These are phyloP conservation scores for Acanthopagrus latus DNA, from an alignment of 2,797 vertebrate species.

Conservation along the genomic window DNA sequence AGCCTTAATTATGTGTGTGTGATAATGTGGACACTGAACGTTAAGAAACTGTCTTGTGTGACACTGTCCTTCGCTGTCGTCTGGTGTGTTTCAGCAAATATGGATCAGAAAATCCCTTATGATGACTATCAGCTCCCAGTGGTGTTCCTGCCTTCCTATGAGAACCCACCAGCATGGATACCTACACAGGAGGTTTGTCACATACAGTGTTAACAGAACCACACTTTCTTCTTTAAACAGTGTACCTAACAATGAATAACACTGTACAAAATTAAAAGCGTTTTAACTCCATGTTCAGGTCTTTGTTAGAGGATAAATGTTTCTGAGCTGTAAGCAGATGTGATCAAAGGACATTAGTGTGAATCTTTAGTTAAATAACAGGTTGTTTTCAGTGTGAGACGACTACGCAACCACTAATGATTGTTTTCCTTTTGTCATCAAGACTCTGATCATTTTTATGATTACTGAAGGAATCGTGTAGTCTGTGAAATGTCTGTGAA, in stretches of 20 bases:
- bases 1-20: not conserved
- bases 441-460: too few relatives aligned
- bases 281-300: not conserved
- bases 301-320: not conserved
- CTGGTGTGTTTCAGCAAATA: conserved; percentile 53
- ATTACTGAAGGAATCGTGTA: too few relatives aligned
- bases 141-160: conserved; percentile 94
- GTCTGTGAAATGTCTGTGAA: too few relatives aligned
- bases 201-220: not conserved
- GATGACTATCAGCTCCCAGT: conserved; percentile 94
- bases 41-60: not conserved
- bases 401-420: too few relatives aligned
- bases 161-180: conserved; percentile 96
- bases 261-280: not conserved
- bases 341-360: not conserved
- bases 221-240: not conserved
- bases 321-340: not conserved
- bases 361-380: not conserved
- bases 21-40: not conserved
- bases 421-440: too few relatives aligned
- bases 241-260: not conserved
- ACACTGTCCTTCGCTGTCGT: not conserved
- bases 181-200: conserved; percentile 90
- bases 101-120: conserved; percentile 92
- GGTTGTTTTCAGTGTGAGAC: not conserved